Evolutionary conservation across 2,113 vertebrate genomes (phyloP).

Genomic region (Amblyornis subalaris): DNA sequence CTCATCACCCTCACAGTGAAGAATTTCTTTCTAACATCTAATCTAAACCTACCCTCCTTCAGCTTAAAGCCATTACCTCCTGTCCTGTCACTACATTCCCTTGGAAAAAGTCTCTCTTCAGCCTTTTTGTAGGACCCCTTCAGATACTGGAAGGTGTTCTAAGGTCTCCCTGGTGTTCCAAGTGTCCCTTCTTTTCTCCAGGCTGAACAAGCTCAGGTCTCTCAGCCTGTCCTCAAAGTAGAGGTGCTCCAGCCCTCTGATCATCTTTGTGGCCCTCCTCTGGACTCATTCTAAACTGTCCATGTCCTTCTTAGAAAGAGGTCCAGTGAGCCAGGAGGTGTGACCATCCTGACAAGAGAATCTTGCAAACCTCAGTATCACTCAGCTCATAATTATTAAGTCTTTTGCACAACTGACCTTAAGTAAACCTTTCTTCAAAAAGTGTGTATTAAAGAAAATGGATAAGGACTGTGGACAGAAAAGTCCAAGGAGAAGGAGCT

Average conservation of each 20-base stretch:
- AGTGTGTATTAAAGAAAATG: background rate
- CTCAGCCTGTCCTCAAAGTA: background rate
- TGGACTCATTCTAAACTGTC: background rate
- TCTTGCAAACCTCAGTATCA: background rate
- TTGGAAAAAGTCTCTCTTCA: background rate
- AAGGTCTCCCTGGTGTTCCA: background rate
- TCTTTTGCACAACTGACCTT: background rate
- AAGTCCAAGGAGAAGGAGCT: background rate
- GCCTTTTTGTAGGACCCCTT: fast-evolving
- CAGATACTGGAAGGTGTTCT: background rate
- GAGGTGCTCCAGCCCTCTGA: background rate
- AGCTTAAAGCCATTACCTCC: background rate
- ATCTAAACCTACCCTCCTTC: background rate
- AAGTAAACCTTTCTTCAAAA: background rate
- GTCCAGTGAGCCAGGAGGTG: background rate
- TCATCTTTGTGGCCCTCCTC: background rate
- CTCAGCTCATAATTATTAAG: background rate
- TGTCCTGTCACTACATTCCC: background rate
- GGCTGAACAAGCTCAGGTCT: background rate
- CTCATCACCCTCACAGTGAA: background rate
- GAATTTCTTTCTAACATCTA: background rate
- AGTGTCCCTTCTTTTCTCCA: background rate
- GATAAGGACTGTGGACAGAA: background rate
- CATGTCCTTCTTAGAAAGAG: background rate
- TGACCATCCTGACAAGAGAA: fast-evolving